A percentile compares a stretch with the other conserved stretches of the same genome.
Evolutionary conservation across 2,797 vertebrate species (phyloP).

Genomic region (Cephalopachus bancanus): DNA sequence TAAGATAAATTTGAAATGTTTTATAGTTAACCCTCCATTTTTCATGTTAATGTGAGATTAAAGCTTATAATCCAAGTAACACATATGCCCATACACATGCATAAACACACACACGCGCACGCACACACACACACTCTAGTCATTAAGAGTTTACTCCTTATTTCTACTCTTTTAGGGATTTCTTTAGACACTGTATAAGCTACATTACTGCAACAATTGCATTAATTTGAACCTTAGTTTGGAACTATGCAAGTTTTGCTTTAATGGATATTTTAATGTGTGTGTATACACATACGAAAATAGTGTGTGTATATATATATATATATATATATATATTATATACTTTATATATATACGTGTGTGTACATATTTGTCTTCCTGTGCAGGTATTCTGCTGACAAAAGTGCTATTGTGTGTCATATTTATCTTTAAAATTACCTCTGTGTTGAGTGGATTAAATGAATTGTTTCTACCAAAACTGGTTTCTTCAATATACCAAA

Average conservation of each 20-base stretch:
- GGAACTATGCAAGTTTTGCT: background rate
- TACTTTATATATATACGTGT: background rate
- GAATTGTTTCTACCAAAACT: background rate
- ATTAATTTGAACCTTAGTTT: background rate
- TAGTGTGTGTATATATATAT: no score
- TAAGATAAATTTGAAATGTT: constrained; percentile 27
- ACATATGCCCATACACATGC: fast-evolving
- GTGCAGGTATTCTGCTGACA: no score
- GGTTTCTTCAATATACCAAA: background rate
- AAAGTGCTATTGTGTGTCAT: background rate
- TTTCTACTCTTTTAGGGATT: background rate
- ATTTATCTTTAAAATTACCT: background rate
- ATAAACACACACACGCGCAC: background rate
- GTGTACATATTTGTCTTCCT: no score
- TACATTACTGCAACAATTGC: background rate
- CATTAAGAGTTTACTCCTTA: background rate
- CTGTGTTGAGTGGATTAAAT: background rate
- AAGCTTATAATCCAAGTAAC: background rate
- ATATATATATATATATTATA: fast-evolving
- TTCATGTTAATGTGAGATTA: background rate
- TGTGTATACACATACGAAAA: background rate
- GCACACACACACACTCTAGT: background rate
- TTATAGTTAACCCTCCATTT: constrained; percentile 32
- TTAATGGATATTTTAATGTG: background rate
- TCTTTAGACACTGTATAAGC: background rate